These are phyloP conservation scores for Lagorchestes hirsutus DNA, from an alignment of 2,797 vertebrate genomes.

Conservation along the genomic window DNA sequence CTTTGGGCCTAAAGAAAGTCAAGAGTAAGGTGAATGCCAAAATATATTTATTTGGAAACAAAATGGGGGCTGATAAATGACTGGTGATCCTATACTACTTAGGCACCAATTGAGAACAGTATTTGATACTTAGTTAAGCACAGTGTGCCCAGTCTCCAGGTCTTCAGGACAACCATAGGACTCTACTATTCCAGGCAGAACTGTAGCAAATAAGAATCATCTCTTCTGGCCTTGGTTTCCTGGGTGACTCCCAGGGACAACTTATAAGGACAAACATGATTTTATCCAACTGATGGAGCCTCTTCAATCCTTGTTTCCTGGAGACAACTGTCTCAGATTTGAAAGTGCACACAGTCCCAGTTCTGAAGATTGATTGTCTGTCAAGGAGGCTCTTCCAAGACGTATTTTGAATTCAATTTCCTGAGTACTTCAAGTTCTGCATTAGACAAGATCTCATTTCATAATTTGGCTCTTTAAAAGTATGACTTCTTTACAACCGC, in stretches of 20 bases:
- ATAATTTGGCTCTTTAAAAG: conserved; percentile 20
- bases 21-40: neutral
- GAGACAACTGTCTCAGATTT: conserved; percentile 45
- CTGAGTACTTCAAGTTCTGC: conserved; percentile 40
- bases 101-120: neutral
- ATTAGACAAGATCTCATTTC: conserved; percentile 13
- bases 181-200: neutral
- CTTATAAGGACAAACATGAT: neutral
- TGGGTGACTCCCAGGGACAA: conserved; percentile 1
- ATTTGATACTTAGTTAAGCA: neutral
- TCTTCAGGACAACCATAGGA: neutral
- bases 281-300: conserved; percentile 20
- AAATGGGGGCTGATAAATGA: neutral
- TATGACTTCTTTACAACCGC: neutral
- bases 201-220: neutral
- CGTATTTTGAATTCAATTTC: conserved; percentile 14
- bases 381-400: conserved; percentile 29
- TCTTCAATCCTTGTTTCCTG: conserved; percentile 36
- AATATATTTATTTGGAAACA: neutral
- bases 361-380: conserved; percentile 53
- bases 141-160: neutral
- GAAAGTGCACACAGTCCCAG: neutral
- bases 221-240: conserved; percentile 14
- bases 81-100: neutral
- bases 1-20: conserved; percentile 24